phyloP scores from a whole-genome alignment of 2,113 vertebrate genomes.

The Meleagris gallopavo region DNA sequence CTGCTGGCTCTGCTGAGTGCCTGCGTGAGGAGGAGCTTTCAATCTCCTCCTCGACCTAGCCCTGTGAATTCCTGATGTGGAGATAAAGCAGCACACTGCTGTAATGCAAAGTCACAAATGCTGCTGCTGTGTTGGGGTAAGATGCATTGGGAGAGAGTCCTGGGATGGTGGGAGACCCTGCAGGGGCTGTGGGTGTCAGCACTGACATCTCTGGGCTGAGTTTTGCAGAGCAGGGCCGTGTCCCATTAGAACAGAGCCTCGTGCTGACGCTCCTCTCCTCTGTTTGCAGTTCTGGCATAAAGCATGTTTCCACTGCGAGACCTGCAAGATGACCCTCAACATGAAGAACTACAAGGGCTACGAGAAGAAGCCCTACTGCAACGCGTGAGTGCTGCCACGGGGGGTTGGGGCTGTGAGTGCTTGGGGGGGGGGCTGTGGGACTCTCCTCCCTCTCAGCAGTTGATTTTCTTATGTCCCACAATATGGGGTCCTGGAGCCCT shows the following conservation, averaged over 20 bases:
- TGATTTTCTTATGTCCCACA: accelerated
- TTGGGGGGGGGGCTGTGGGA: neutral
- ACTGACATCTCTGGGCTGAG: accelerated
- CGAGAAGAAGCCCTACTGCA: slow-evolving; percentile 87
- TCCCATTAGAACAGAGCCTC: accelerated
- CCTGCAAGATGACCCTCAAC: slow-evolving; percentile 87
- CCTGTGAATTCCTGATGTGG: neutral
- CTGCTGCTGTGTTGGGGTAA: neutral
- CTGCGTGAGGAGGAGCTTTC: neutral
- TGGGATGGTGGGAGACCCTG: accelerated
- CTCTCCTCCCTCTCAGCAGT: neutral
- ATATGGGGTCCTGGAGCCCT: accelerated
- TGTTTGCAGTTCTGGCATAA: slow-evolving; percentile 84
- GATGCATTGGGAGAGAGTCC: accelerated
- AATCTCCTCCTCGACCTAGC: accelerated
- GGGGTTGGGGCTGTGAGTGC: neutral
- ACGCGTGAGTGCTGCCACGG: slow-evolving; percentile 72
- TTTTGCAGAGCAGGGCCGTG: neutral
- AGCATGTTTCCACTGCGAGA: slow-evolving; percentile 86
- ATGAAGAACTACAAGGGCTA: slow-evolving; percentile 91
- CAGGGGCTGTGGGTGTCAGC: accelerated
- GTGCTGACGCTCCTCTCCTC: neutral
- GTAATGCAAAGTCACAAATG: accelerated
- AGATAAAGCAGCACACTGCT: neutral
- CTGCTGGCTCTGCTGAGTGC: neutral